Conservation (phyloP, 2,797 vertebrate genomes). For the Cyprinella venusta region DNA sequence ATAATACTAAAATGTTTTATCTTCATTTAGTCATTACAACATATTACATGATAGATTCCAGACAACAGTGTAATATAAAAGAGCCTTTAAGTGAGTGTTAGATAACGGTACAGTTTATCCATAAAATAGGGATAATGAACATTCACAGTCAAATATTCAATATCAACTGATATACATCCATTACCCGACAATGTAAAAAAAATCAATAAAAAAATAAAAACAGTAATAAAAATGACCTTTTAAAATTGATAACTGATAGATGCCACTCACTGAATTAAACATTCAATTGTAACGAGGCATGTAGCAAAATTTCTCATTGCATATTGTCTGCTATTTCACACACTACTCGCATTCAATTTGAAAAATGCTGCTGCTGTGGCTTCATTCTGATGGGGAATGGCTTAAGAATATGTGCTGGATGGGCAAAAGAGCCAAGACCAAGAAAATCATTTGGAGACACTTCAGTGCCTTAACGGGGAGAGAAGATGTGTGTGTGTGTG, state of each 20-base stretch:
- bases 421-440: conserved; percentile 24
- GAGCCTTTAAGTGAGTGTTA: neutral
- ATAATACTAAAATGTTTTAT: neutral
- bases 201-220: too few relatives aligned
- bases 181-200: neutral
- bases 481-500: too few relatives aligned
- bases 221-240: neutral
- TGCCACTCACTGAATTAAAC: neutral
- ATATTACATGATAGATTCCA: neutral
- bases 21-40: neutral
- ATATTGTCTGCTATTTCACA: neutral
- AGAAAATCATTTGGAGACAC: conserved; percentile 32
- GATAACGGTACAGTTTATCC: neutral
- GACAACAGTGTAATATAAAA: neutral
- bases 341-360: neutral
- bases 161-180: neutral
- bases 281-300: neutral
- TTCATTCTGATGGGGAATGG: conserved; percentile 23
- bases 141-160: neutral
- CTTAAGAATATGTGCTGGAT: conserved; percentile 31
- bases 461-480: conserved; percentile 34
- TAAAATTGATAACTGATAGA: neutral
- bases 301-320: neutral
- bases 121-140: neutral
- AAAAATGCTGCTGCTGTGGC: conserved; percentile 14